phyloP scores from a whole-genome alignment of 2,113 vertebrate genomes.

The Chelonoidis abingdonii region DNA sequence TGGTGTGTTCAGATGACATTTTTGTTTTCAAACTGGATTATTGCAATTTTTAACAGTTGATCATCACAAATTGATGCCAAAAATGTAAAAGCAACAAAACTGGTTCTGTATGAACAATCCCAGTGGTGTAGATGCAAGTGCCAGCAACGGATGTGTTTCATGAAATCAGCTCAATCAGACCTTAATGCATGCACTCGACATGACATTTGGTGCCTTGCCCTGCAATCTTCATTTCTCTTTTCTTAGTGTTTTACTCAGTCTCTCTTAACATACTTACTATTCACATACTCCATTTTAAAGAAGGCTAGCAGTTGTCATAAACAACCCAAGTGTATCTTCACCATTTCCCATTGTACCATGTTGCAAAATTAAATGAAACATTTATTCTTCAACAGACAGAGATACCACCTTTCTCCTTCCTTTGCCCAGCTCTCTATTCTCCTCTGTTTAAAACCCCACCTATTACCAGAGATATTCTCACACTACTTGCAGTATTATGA shows the following conservation, averaged over 20 bases:
- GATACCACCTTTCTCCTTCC: no score
- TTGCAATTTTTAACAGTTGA: no score
- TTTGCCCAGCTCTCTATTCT: no score
- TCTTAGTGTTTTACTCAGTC: background rate
- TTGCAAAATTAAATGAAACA: no score
- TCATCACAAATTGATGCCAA: background rate
- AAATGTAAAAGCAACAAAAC: background rate
- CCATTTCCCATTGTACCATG: no score
- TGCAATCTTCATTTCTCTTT: background rate
- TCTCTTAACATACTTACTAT: background rate
- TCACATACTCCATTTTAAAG: background rate
- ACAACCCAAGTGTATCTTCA: background rate
- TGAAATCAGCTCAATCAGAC: background rate
- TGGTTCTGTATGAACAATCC: background rate
- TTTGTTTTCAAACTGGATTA: background rate
- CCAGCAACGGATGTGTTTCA: background rate
- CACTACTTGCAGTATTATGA: no score
- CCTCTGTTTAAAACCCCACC: no score
- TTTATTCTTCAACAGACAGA: no score
- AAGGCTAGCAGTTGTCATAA: background rate
- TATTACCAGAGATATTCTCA: no score
- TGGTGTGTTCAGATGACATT: background rate
- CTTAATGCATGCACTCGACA: background rate
- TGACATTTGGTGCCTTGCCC: rapidly evolving
- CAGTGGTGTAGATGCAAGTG: background rate